A percentile compares a stretch with the other conserved stretches of the same genome.
These are phyloP conservation scores for Micromys minutus DNA, from an alignment of 2,113 vertebrate genomes.

Conservation along the genomic window DNA sequence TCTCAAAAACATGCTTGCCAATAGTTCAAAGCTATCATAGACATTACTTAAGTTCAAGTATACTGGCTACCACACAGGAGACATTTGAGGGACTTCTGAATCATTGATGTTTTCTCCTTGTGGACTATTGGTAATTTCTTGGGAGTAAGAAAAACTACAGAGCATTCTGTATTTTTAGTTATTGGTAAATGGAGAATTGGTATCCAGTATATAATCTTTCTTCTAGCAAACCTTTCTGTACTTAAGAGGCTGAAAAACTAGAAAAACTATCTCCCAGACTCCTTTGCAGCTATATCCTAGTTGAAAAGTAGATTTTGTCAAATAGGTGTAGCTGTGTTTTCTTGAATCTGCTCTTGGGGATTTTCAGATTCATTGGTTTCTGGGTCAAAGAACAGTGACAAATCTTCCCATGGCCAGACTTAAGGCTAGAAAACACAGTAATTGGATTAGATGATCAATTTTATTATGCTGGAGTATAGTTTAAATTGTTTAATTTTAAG, in stretches of 20 bases:
- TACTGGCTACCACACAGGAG: neutral
- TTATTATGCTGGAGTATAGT: neutral
- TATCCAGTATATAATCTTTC: neutral
- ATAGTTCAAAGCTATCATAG: neutral
- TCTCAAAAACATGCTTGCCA: neutral
- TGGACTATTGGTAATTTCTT: neutral
- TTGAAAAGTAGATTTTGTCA: constrained; percentile 33
- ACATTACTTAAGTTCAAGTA: neutral
- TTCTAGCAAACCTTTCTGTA: neutral
- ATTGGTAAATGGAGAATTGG: neutral
- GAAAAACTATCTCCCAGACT: constrained; percentile 31
- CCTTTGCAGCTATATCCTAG: constrained; percentile 32
- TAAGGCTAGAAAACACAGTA: neutral
- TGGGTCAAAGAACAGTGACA: constrained; percentile 9
- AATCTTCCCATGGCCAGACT: neutral
- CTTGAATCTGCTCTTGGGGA: neutral
- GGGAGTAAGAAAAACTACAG: neutral
- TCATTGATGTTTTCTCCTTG: constrained; percentile 14
- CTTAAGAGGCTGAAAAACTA: neutral
- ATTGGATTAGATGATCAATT: neutral
- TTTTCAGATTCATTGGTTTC: neutral
- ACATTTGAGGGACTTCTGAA: neutral
- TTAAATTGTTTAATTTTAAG: constrained; percentile 37
- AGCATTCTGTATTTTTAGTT: constrained; percentile 35
- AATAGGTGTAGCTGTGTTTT: neutral